Conservation (phyloP, 2,113 vertebrate species). For the Peromyscus californicus region DNA sequence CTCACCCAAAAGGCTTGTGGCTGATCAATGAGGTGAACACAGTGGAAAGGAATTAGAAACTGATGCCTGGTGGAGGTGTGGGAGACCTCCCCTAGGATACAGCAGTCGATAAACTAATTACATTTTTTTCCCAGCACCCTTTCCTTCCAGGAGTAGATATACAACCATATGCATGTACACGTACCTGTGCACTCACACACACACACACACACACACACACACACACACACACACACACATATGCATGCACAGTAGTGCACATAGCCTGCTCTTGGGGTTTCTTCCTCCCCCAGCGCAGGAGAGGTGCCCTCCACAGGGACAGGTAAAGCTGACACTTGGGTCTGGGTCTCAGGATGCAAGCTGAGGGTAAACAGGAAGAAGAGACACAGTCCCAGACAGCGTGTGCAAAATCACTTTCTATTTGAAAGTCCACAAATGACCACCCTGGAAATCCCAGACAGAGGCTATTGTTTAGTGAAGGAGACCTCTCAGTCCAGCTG, state of each 20-base stretch:
- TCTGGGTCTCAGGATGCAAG: conserved; percentile 65
- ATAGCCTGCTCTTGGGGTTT: conserved; percentile 63
- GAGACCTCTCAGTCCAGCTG: conserved; percentile 71
- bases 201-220: not conserved
- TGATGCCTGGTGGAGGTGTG: not conserved
- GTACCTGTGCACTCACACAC: no score
- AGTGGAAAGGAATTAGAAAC: not conserved
- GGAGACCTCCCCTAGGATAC: conserved; percentile 41
- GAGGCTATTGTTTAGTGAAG: conserved; percentile 84
- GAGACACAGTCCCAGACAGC: conserved; percentile 89
- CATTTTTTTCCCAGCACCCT: conserved; percentile 16
- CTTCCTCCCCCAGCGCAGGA: not conserved
- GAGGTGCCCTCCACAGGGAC: not conserved
- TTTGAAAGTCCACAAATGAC: conserved; percentile 83
- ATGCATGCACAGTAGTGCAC: not conserved
- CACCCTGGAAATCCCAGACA: conserved; percentile 85
- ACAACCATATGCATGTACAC: not conserved
- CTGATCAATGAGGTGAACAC: not conserved
- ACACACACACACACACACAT: not conserved
- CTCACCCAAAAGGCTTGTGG: not conserved
- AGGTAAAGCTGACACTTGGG: not conserved
- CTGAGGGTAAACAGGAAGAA: conserved; percentile 87
- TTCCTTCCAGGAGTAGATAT: conserved; percentile 48
- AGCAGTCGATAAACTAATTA: not conserved
- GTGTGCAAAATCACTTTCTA: conserved; percentile 67